Evolutionary conservation across 2,888 invertebrate genomes (phyloP), one percentile per base, ranked within the genome.

Genomic region (Phortica magna): DNA sequence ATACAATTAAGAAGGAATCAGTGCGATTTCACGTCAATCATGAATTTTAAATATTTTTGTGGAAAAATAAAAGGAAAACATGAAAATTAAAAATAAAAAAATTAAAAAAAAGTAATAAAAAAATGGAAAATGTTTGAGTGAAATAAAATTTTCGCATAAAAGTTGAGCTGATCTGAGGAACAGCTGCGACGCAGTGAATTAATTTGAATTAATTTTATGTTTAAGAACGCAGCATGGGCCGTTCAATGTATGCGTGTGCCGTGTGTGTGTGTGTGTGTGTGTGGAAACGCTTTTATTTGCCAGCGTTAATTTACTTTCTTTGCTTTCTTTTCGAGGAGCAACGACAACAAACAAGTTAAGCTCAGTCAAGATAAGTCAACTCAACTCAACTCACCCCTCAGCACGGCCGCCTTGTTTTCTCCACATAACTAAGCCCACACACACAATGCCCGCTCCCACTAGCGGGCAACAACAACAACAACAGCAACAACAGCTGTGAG

Each of bases 141-240:
- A 87, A 86, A 84, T 82, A 82, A 83, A 81, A 87, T 80, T 88
- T 80, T 82, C 84, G 88, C 88, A 86, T 86, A 87, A 86, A 88
- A 87, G 83, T 87, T 83, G 83, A 85, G 85, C 81, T 65, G 41
- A 14, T 4, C 65, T 65, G 48, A 19, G 19, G 55, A 42, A 83
- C 89, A 88, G 85, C 89, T 88, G 88, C 83, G 88, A 81, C 88
- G 48, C 22, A 88, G 87, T 88, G 88, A 88, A 89, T 88, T 88
- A 88, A 88, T 88, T 88, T 89, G 88, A 88, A 88, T 88, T 88
- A 88, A 88, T 88, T 87, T 87, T 80, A 82, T 83, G 85, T 83
- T 73, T 79, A 81, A 76, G 78, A 70, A 76, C 75, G 71, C 19
- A 61, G 57, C 48, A 19, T 73, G 42, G 53, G 57, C 61, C 19